phyloP scores from a whole-genome alignment of 2,113 vertebrate genomes.

The Scophthalmus maximus region DNA sequence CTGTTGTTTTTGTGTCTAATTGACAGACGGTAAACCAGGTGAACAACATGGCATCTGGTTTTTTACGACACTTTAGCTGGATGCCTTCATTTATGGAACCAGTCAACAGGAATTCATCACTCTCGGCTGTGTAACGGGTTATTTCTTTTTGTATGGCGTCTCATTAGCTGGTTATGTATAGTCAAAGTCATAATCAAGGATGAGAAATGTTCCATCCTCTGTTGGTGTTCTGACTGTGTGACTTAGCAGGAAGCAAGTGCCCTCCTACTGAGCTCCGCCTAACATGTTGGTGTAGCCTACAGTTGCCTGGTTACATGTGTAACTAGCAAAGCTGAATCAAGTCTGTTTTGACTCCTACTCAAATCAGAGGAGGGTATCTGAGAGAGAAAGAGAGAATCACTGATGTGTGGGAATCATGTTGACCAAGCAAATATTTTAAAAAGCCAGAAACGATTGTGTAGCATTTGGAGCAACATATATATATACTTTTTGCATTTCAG shows the following conservation, averaged over 20 bases:
- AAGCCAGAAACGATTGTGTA: too few relatives aligned
- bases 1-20: slow-evolving; percentile 22
- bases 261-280: slow-evolving; percentile 43
- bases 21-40: slow-evolving; percentile 32
- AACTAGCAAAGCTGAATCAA: slow-evolving; percentile 48
- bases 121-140: background rate
- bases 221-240: slow-evolving; percentile 31
- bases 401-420: slow-evolving; percentile 28
- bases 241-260: slow-evolving; percentile 34
- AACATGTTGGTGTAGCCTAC: slow-evolving; percentile 45
- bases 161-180: too few relatives aligned
- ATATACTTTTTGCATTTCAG: too few relatives aligned
- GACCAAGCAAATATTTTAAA: slow-evolving; percentile 21
- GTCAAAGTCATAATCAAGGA: background rate
- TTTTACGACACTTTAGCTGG: slow-evolving; percentile 23
- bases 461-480: too few relatives aligned
- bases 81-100: slow-evolving; percentile 10
- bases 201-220: slow-evolving; percentile 16
- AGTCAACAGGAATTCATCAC: slow-evolving; percentile 34
- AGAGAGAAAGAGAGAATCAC: slow-evolving; percentile 17
- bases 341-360: slow-evolving; percentile 46
- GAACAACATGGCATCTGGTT: slow-evolving; percentile 41
- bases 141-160: background rate
- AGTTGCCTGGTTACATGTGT: slow-evolving; percentile 70
- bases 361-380: slow-evolving; percentile 14